Conservation (phyloP, 2,797 vertebrate genomes). For the Synanceia verrucosa region DNA sequence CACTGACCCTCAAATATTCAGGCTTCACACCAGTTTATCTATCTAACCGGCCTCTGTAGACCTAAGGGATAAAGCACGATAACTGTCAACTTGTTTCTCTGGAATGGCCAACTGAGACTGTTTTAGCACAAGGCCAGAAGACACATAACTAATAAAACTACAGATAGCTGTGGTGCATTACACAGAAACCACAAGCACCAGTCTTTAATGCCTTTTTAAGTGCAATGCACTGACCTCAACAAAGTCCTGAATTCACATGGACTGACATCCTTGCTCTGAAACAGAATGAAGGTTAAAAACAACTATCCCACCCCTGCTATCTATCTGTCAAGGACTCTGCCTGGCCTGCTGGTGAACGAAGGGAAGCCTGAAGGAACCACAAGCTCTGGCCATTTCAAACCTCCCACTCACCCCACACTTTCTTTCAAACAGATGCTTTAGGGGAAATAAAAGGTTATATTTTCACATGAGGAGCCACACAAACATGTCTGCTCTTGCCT, state of each 20-base stretch:
- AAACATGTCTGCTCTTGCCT: neutral
- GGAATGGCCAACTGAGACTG: neutral
- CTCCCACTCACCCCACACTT: conserved; percentile 14
- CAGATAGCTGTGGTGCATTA: neutral
- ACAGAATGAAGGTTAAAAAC: neutral
- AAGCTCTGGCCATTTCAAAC: conserved; percentile 24
- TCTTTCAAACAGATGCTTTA: conserved; percentile 24
- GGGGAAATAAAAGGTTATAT: conserved; percentile 9
- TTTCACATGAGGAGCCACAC: neutral
- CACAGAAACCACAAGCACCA: neutral
- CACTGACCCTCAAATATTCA: no score
- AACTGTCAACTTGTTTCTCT: neutral
- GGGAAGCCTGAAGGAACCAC: conserved; percentile 17
- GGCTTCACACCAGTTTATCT: neutral
- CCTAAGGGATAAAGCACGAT: neutral
- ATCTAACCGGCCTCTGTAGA: neutral
- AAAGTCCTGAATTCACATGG: neutral
- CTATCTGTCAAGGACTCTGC: conserved; percentile 25
- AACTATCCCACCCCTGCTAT: neutral
- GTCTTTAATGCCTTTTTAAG: neutral
- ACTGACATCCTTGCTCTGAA: neutral
- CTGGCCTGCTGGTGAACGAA: conserved; percentile 21
- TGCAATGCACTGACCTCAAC: neutral
- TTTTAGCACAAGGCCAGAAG: neutral
- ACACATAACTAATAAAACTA: conserved; percentile 3